Evolutionary conservation across 2,888 invertebrate genomes (phyloP), one percentile per base, ranked within the genome.

Genomic region (Drosophila austrosaltans): DNA sequence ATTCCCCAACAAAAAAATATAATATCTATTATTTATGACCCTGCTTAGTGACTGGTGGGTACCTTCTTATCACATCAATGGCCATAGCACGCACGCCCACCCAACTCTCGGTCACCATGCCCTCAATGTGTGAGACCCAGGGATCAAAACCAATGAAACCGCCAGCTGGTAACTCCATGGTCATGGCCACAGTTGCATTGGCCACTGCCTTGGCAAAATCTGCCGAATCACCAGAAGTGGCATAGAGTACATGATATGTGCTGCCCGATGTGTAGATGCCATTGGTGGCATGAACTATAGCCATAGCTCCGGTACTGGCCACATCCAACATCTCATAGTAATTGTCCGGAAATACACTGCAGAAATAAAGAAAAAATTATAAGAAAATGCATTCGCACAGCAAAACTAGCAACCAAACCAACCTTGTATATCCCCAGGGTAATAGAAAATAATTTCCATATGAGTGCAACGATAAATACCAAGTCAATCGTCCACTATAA

Each of bases 391-490:
- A 10, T 28, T 12, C 1, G 53, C n/a, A 32, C 12, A 8, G 16
- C 16, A 16, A 16, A 16, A 16, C 16, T 16, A 16, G 16, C 16
- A 16, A 16, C 16, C 16, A 3, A 39, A 75, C 89, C 10, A 94
- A 94, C 32, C 94, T 87, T 4, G 90, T 85, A 10, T 94, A 94
- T 1, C 95, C 95, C 95, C 95, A 96, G 0, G 95, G 94, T 80
- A 95, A 94, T 0, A 96, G 87, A 10, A 96, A 91, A 90, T 94
- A 94, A 77, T 94, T 94, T 1, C 96, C 96, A 80, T 94, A 96
- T 28, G 96, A 95, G 89, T 97, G 97, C 76, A 97, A 93, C 0
- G 95, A 94, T 0, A 97, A 85, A 89, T 96, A 97, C 54, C 95
- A 91, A 61, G 94, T 94, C 40, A 86, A 69, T 1, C 83, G 81